Conservation (phyloP, 2,113 vertebrate genomes). For the Talpa occidentalis region DNA sequence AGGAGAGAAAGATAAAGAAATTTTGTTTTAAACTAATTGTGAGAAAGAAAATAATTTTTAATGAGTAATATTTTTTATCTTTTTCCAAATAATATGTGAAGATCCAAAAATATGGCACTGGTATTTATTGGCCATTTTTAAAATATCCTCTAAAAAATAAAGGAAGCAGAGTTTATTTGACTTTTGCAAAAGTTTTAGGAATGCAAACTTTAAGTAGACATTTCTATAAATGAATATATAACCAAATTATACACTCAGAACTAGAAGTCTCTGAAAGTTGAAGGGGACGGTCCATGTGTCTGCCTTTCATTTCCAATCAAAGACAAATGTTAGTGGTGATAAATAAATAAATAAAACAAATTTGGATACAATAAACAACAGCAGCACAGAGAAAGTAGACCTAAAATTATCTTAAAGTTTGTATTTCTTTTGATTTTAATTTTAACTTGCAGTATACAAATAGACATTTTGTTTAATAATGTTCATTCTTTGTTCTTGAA, state of each 20-base stretch:
- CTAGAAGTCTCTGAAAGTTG: background rate
- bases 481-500: background rate
- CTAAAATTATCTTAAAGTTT: background rate
- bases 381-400: background rate
- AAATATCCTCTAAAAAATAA: constrained; percentile 57
- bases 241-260: constrained; percentile 34
- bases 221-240: constrained; percentile 64
- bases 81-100: constrained; percentile 62
- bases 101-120: constrained; percentile 52
- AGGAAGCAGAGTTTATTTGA: background rate
- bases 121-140: constrained; percentile 47
- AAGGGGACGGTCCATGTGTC: background rate
- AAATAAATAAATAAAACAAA: background rate
- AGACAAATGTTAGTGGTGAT: background rate
- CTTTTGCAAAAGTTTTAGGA: constrained; percentile 55
- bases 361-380: background rate
- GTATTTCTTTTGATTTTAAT: background rate
- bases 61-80: constrained; percentile 50
- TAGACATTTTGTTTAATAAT: background rate
- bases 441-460: background rate
- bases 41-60: constrained; percentile 77
- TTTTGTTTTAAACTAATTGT: constrained; percentile 87
- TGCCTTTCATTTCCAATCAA: constrained; percentile 22
- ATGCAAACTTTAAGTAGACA: constrained; percentile 61
- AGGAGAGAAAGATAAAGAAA: constrained; percentile 77